Base-by-base conservation (phyloP, 2,888 invertebrate genomes). In the Dilophus febrilis region DNA sequence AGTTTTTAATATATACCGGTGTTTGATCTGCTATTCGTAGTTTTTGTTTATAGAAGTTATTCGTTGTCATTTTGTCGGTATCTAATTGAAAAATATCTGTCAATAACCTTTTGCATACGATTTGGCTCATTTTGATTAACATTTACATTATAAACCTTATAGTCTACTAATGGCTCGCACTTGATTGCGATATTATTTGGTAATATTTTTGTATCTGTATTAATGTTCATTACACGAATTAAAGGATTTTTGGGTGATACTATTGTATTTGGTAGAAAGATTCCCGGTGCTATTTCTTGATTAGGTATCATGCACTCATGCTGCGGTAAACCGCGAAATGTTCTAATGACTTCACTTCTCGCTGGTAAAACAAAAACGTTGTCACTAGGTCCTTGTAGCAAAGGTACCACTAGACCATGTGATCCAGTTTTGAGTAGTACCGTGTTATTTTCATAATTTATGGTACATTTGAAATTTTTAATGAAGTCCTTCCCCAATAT, bases 31-130 rank as follows among this genome's bases (percentile, higher is more conserved):
- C 40, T 17, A 43, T 14, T 34, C 37, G 34, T 18, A 49, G 13
- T 35, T 45, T 46, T 45, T 49, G 48, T 40, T 44, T 33, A 34
- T 47, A 49, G 40, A 47, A 48, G 41, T 50, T 51, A 40, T 51
- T 50, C 10, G 31, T 14, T 16, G 46, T 44, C 11, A 46, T 8
- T 37, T 40, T 37, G 17, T 48, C 49, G 10, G 40, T 33, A 36
- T 48, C 42, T 19, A 48, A 18, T 1, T 40, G 41, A 41, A 49
- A 48, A 16, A 48, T 41, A 37, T 46, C 46, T 4, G 40, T 26
- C 26, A 33, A 47, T 32, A 8, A 22, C 19, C 26, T 10, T 10
- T 22, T 35, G 7, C 3, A 16, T 16, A 14, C 11, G 32, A 12
- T 22, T 35, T 22, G 5, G 30, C 13, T n/a, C 5, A 30, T 5